Evolutionary conservation across 2,797 vertebrate genomes (phyloP), one percentile per base, ranked within the genome.

Genomic region (Gymnothorax javanicus): DNA sequence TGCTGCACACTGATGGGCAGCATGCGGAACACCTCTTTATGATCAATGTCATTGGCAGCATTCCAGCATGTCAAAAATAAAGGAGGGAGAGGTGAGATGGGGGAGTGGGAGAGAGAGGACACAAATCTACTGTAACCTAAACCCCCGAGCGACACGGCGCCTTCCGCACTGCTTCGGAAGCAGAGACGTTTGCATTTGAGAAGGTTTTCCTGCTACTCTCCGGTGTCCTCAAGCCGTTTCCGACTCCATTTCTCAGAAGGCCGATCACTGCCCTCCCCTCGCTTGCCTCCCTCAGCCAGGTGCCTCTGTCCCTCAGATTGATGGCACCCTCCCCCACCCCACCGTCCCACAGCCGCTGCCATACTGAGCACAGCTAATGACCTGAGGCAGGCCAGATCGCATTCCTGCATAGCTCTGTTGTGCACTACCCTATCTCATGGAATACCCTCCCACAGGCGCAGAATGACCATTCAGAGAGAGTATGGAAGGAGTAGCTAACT

Each of bases 281-380:
- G 83, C 86, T 85, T 85, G 2, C 67, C n/a, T 15, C 33, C 50
- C 75, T 50, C 0, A 6, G 0, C 50, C 86, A 75, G 73, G 73
- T 75, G 85, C 84, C 88, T 86, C 83, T 88, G 89, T 90, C 87
- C 57, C 58, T 82, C 84, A 91, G 91, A 92, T 91, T 90, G 88
- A 91, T 92, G 90, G 87, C 27, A 6, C 57, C 84, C 89, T 88
- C 83, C 75, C 79, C 84, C 87, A 50, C 56, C 83, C 67, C 84
- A 62, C 86, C 52, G 11, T 58, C 59, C 17, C 60, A 25, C 75
- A 52, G 73, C n/a, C 43, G 6, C 75, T 23, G 43, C 27, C 71
- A 43, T 43, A 17, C 77, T 81, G 77, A 54, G 23, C 73, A 7
- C 73, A 20, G 13, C 43, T 8, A 77, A 77, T 9, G 73, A 77